Base-by-base conservation (phyloP, 2,113 vertebrate species). In the Acanthochromis polyacanthus region DNA sequence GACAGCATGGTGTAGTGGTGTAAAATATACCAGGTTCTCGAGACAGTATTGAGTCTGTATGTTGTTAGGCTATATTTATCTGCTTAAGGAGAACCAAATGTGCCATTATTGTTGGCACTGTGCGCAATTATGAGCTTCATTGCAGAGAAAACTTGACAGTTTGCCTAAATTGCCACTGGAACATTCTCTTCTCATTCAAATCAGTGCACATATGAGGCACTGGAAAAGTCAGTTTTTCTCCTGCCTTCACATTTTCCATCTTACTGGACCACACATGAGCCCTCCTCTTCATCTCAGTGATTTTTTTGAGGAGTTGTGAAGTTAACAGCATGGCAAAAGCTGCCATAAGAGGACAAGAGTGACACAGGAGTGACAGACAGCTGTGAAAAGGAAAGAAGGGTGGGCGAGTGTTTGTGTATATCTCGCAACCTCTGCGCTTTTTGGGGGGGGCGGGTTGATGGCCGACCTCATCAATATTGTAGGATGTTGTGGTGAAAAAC, bases 351-450 rank as follows among this genome's bases (percentile, higher is more conserved):
- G 19, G 10, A 55, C 14, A 25, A 71, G 11, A 71, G 63, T 60
- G 38, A 30, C 58, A 64, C 30, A 43, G 10, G 50, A 65, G 66
- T 89, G 80, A 82, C 77, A 82, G 75, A 67, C 84, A 86, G 68
- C 81, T 86, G 87, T 74, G 83, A 82, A 80, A 87, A 87, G 55
- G 71, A 73, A 58, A 55, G 12, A 67, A 57, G 40, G 82, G 38
- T 50, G 60, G 38, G 32, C 4, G 15, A 0, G 15, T 45, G 67
- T 77, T 61, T 84, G 69, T 52, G 28, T 43, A 23, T 15, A 36
- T 62, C 75, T 30, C 62, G 60, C 57, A 56, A 53, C 1, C 46
- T 53, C 57, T 14, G 43, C 61, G 73, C 10, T n/a, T 22, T 23
- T 8, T 16, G 20, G 32, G 32, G 32, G 32, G 46, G 32, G 32